Evolutionary conservation across 1,140 invertebrate species (phyloP).

Genomic region (Drosophila repleta): DNA sequence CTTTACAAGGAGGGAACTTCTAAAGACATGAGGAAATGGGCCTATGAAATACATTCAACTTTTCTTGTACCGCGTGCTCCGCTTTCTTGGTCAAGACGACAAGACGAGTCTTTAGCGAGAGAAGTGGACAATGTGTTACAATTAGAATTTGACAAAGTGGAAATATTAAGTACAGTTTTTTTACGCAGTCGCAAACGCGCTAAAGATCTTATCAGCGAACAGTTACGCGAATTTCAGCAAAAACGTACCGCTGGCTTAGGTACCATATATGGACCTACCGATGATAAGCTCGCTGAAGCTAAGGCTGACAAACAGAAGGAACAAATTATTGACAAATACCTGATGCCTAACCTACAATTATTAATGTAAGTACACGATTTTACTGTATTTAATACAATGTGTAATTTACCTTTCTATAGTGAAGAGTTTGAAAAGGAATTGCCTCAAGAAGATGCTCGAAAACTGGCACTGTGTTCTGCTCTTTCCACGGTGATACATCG

Average conservation of each 20-base stretch:
- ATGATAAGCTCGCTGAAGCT: slow-evolving; percentile 91
- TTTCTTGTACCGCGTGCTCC: slow-evolving; percentile 96
- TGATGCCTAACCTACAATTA: slow-evolving; percentile 90
- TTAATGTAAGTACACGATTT: slow-evolving; percentile 86
- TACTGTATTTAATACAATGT: not conserved
- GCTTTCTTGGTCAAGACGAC: slow-evolving; percentile 91
- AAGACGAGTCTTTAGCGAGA: slow-evolving; percentile 92
- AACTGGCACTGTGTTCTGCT: slow-evolving; percentile 90
- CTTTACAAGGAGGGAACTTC: slow-evolving; percentile 92
- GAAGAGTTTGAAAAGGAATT: slow-evolving; percentile 90
- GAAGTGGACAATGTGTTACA: slow-evolving; percentile 94
- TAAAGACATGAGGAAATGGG: slow-evolving; percentile 97
- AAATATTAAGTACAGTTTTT: slow-evolving; percentile 94
- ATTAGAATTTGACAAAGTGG: slow-evolving; percentile 93
- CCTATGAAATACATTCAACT: slow-evolving; percentile 98
- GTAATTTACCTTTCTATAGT: slow-evolving; percentile 80
- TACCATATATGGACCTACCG: slow-evolving; percentile 94
- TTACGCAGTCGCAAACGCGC: slow-evolving; percentile 93
- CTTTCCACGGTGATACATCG: slow-evolving; percentile 90
- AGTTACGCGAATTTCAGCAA: slow-evolving; percentile 94
- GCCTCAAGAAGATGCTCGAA: slow-evolving; percentile 86
- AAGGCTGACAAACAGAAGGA: slow-evolving; percentile 93
- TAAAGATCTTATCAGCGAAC: slow-evolving; percentile 93
- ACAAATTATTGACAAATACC: slow-evolving; percentile 89
- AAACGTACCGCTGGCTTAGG: slow-evolving; percentile 95